Percentiles rank a stretch among this genome's conserved stretches.
These are phyloP conservation scores for Ranitomeya variabilis DNA, from an alignment of 2,113 vertebrate genomes.

Conservation along the genomic window DNA sequence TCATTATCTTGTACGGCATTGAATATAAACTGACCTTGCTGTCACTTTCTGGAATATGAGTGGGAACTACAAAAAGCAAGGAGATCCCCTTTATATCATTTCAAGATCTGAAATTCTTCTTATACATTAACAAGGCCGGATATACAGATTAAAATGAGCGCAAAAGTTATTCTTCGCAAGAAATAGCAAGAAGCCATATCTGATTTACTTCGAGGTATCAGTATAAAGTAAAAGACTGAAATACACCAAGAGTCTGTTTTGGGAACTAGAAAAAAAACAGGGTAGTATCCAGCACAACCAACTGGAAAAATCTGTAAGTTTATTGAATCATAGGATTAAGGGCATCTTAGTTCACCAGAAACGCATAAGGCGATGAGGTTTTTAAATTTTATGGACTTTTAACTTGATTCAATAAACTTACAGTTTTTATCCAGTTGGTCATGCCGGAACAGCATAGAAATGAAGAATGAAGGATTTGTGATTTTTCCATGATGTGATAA, in stretches of 20 bases:
- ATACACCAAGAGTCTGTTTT: not conserved
- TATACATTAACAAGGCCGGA: not conserved
- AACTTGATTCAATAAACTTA: no score
- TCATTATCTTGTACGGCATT: conserved; percentile 19
- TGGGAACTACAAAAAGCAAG: not conserved
- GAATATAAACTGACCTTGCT: conserved; percentile 37
- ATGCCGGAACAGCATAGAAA: no score
- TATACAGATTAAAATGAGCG: not conserved
- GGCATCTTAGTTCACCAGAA: no score
- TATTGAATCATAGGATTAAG: no score
- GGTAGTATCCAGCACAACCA: not conserved
- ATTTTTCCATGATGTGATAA: no score
- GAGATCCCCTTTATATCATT: conserved; percentile 30
- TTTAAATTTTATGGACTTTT: no score
- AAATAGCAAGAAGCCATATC: conserved; percentile 18
- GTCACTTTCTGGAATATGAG: conserved; percentile 2
- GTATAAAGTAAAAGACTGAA: not conserved
- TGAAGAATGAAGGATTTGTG: no score
- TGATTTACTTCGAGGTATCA: not conserved
- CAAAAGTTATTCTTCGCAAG: not conserved
- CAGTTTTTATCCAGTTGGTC: no score
- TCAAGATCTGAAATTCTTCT: not conserved
- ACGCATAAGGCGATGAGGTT: no score
- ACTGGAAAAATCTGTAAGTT: not conserved
- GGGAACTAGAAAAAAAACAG: not conserved